These are phyloP conservation scores for Pituophis catenifer DNA, from an alignment of 2,113 vertebrate genomes.

Conservation along the genomic window DNA sequence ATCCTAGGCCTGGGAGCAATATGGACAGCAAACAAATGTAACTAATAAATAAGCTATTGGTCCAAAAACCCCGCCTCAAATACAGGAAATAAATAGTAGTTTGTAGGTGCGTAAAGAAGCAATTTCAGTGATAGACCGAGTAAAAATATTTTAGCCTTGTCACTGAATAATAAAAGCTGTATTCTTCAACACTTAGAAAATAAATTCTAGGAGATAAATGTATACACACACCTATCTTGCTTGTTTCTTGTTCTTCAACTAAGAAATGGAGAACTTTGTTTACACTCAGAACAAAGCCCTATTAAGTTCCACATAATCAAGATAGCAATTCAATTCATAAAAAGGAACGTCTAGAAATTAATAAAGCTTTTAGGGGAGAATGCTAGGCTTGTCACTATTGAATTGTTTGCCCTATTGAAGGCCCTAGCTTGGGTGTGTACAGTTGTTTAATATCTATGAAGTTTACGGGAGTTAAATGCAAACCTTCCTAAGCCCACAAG, in stretches of 20 bases:
- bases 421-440: constrained; percentile 3
- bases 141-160: neutral
- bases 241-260: neutral
- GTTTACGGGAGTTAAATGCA: constrained; percentile 3
- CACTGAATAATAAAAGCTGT: neutral
- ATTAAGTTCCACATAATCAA: neutral
- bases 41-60: neutral
- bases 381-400: neutral
- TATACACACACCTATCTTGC: no score
- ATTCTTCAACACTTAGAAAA: neutral
- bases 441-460: neutral
- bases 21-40: neutral
- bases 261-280: neutral
- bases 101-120: neutral
- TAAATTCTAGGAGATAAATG: neutral
- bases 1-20: neutral
- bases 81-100: neutral
- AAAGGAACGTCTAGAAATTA: neutral
- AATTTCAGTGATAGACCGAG: neutral
- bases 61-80: neutral
- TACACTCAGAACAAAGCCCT: neutral
- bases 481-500: constrained; percentile 7
- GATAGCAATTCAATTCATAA: neutral
- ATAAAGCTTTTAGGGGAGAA: neutral
- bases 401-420: neutral